phyloP scores from a whole-genome alignment of 1,140 invertebrate genomes.

The Trichomalopsis sarcophagae region DNA sequence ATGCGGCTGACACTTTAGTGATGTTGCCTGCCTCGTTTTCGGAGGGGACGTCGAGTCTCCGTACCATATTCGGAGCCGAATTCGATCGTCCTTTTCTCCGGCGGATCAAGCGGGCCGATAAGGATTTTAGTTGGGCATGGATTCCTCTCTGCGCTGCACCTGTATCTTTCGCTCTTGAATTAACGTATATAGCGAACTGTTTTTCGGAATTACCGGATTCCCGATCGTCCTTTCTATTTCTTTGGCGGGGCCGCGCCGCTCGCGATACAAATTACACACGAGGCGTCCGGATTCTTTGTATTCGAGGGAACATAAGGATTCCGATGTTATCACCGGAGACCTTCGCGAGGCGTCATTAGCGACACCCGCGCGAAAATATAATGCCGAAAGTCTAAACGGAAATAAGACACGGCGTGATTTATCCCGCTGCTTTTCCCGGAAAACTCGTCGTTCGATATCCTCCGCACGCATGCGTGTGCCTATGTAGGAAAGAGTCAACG shows the following conservation, averaged over 20 bases:
- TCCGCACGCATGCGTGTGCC: neutral
- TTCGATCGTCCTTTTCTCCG: conserved; percentile 30
- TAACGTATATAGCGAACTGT: neutral
- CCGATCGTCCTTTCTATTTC: neutral
- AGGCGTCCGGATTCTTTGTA: neutral
- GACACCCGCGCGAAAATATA: too few species aligned
- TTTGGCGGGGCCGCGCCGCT: neutral
- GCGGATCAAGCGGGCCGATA: conserved; percentile 34
- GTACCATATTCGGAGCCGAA: conserved; percentile 61
- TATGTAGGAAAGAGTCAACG: neutral
- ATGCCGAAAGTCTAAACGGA: too few species aligned
- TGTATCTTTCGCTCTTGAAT: neutral
- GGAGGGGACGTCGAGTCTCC: conserved; percentile 53
- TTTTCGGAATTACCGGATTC: too few species aligned
- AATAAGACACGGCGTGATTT: too few species aligned
- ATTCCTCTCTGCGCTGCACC: neutral
- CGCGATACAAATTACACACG: neutral
- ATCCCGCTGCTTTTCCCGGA: too few species aligned
- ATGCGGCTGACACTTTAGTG: conserved; percentile 66
- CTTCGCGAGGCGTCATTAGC: too few species aligned
- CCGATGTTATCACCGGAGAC: too few species aligned
- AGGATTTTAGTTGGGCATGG: conserved; percentile 39
- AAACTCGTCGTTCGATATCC: conserved; percentile 20
- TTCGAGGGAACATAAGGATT: too few species aligned
- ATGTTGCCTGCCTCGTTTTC: conserved; percentile 63